Evolutionary conservation across 2,113 vertebrate genomes (phyloP).

Genomic region (Brachirus orientalis): DNA sequence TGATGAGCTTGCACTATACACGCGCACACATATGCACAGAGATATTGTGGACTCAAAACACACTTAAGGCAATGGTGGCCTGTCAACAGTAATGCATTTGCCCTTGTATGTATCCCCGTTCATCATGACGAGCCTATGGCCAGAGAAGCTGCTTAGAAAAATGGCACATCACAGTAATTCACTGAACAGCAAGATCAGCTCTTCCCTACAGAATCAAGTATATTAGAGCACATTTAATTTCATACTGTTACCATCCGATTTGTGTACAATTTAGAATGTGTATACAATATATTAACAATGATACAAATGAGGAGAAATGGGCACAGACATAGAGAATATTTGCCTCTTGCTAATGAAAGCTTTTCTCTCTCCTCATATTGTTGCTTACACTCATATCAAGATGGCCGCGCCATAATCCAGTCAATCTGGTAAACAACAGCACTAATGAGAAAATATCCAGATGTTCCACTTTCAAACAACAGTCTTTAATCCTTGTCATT

Average conservation of each 20-base stretch:
- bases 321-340: background rate
- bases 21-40: background rate
- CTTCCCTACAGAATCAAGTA: constrained; percentile 20
- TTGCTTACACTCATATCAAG: constrained; percentile 28
- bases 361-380: background rate
- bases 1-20: background rate
- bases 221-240: constrained; percentile 2
- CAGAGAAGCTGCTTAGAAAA: constrained; percentile 38
- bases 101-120: constrained; percentile 27
- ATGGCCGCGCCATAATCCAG: constrained; percentile 34
- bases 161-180: constrained; percentile 12
- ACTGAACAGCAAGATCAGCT: constrained; percentile 21
- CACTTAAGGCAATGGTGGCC: constrained; percentile 80
- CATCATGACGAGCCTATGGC: constrained; percentile 14
- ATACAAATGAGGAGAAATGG: constrained; percentile 5
- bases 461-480: constrained; percentile 19
- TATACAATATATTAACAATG: background rate
- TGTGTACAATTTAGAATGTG: constrained; percentile 7
- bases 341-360: background rate
- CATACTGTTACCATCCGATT: constrained; percentile 21
- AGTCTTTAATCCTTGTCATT: constrained; percentile 30
- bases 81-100: constrained; percentile 63
- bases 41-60: constrained; percentile 39
- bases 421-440: constrained; percentile 36
- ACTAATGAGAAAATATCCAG: constrained; percentile 50